Base-by-base conservation (phyloP, 2,797 vertebrate genomes). In the Loris lydekkerianus region DNA sequence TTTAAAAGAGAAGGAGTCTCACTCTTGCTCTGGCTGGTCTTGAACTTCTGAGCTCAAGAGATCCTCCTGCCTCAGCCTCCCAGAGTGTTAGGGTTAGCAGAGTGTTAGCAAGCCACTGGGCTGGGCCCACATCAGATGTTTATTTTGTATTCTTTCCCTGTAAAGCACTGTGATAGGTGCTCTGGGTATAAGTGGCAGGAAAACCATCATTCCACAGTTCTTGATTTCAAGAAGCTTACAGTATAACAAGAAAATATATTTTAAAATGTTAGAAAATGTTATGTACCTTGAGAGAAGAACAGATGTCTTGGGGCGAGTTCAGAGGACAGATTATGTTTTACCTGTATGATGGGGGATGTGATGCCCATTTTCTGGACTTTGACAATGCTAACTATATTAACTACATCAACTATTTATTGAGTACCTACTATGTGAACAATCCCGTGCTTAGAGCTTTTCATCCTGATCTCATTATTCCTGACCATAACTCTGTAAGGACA, bases 251-350 rank as follows among this genome's bases (percentile, higher is more conserved):
- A 67, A 89, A 49, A 76, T 34, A 61, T 40, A 34, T 58, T 43
- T 75, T 15, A 31, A 18, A 78, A 53, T 40, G 25, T 86, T 20
- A 94, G 73, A 75, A 85, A 86, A 10, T 40, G 17, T 91, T 82
- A 43, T 10, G 49, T 61, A 21, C 65, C 14, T 73, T 77, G 43
- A 69, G 25, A 76, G 61, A 89, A 23, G 67, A 93, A 49, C 60
- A 94, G 73, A 72, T 72, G 43, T 58, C 37, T 49, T 72, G 43
- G 63, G 58, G 18, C 18, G 60, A 94, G 17, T 77, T 58, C 14
- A 43, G 49, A 78, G 70, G 46, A 77, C 43, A 86, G 23, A 67
- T 94, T 94, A 49, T 86, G 87, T 95, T 90, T 90, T 82, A 29
- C 56, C 10, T 63, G 18, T 81, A 10, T 63, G 46, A 85, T 69